Conservation (phyloP, 2,888 invertebrate genomes). For the Tuta absoluta region DNA sequence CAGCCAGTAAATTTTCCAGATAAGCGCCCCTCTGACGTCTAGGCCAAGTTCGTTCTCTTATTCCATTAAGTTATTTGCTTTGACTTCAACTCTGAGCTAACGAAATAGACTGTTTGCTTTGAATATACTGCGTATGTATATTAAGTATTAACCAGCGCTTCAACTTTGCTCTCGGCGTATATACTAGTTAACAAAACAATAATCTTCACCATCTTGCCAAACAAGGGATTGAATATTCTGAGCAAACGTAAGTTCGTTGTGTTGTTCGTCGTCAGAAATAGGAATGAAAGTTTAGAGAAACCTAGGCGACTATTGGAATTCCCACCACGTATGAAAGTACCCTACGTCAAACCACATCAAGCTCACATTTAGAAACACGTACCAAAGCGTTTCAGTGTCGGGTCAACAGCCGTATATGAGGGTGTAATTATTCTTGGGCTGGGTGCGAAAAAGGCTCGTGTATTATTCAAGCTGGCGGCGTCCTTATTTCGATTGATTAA, state of each 20-base stretch:
- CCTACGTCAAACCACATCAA: not conserved
- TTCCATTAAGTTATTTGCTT: constrained; percentile 75
- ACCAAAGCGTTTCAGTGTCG: constrained; percentile 12
- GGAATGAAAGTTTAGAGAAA: not conserved
- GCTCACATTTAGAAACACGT: constrained; percentile 16
- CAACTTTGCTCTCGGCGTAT: constrained; percentile 3
- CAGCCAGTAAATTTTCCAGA: constrained; percentile 76
- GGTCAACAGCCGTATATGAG: constrained; percentile 21
- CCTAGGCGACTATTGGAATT: not conserved
- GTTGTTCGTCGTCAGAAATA: not conserved
- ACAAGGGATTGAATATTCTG: not conserved
- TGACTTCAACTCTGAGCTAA: constrained; percentile 58
- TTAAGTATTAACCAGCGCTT: constrained; percentile 4
- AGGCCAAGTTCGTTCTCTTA: constrained; percentile 65
- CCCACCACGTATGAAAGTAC: not conserved
- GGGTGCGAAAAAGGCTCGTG: constrained; percentile 48
- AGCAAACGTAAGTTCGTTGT: not conserved
- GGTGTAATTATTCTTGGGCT: constrained; percentile 27
- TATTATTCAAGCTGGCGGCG: constrained; percentile 52
- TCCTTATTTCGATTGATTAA: constrained; percentile 61
- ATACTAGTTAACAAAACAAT: constrained; percentile 7
- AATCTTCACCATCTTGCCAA: not conserved
- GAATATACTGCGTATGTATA: constrained; percentile 20
- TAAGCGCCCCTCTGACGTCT: constrained; percentile 69
- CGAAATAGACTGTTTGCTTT: constrained; percentile 45